Evolutionary conservation across 2,113 vertebrate genomes (phyloP).

Genomic region (Agapornis roseicollis): DNA sequence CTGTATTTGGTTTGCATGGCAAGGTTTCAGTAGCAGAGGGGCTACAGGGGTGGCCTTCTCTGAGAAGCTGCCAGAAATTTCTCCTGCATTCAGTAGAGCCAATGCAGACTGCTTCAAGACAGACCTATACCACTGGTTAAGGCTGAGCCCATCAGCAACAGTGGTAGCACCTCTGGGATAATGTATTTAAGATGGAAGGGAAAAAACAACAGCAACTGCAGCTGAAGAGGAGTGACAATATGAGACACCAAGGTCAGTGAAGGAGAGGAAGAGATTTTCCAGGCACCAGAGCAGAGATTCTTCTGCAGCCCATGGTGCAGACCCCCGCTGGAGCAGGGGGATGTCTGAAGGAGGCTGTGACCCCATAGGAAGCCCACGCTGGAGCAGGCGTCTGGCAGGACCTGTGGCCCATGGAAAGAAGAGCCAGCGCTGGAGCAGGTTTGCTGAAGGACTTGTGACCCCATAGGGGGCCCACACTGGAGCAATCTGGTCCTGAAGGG

Average conservation of each 20-base stretch:
- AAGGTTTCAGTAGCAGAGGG: background rate
- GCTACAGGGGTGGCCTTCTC: background rate
- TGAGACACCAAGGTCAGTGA: background rate
- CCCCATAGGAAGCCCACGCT: background rate
- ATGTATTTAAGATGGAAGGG: background rate
- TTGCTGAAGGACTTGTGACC: background rate
- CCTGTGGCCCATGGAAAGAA: background rate
- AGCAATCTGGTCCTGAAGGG: background rate
- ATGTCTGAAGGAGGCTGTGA: background rate
- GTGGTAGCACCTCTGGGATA: background rate
- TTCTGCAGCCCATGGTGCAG: background rate
- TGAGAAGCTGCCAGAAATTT: background rate
- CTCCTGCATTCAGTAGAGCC: background rate
- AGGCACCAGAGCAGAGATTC: accelerated
- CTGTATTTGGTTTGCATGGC: background rate
- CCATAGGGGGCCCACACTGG: background rate
- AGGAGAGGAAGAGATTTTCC: background rate
- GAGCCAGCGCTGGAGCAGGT: background rate
- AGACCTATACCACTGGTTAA: background rate
- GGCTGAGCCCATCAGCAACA: background rate
- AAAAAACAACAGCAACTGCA: background rate
- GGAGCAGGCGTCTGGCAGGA: background rate
- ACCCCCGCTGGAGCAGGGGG: background rate
- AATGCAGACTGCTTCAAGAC: background rate
- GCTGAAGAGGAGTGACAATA: background rate